Evolutionary conservation across 2,888 invertebrate species (phyloP).

Genomic region (Ptilodon capucinus): DNA sequence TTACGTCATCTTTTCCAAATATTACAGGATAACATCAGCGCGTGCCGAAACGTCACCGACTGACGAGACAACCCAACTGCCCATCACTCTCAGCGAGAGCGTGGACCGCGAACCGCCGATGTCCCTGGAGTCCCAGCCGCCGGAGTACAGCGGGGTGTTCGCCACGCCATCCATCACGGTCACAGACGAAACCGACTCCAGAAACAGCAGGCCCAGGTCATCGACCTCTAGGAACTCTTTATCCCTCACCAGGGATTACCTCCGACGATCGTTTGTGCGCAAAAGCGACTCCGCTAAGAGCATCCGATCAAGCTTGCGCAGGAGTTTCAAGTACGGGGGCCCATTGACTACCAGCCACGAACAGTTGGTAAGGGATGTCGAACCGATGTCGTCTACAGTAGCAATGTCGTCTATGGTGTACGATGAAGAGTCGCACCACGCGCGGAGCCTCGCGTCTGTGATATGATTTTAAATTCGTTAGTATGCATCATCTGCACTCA

Average conservation of each 20-base stretch:
- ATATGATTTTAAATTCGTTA: too few relatives aligned
- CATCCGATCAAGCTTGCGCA: conserved; percentile 67
- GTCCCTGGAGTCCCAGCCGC: conserved; percentile 41
- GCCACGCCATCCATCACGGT: conserved; percentile 54
- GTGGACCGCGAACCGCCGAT: conserved; percentile 53
- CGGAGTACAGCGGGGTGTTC: conserved; percentile 51
- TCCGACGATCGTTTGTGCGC: conserved; percentile 67
- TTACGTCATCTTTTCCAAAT: not conserved
- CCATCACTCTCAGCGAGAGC: conserved; percentile 70
- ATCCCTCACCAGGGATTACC: conserved; percentile 60
- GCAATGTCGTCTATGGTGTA: conserved; percentile 71
- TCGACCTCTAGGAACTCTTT: conserved; percentile 59
- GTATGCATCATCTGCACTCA: too few relatives aligned
- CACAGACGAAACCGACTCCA: conserved; percentile 59
- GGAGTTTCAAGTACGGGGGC: conserved; percentile 72
- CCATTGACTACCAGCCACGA: conserved; percentile 79
- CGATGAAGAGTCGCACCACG: conserved; percentile 48
- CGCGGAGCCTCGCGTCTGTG: conserved; percentile 65
- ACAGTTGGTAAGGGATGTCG: conserved; percentile 82
- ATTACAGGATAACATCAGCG: conserved; percentile 61
- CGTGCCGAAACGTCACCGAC: conserved; percentile 45
- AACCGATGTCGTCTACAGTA: conserved; percentile 81
- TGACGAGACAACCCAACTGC: conserved; percentile 62
- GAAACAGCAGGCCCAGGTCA: conserved; percentile 38
- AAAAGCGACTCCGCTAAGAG: conserved; percentile 71